Evolutionary conservation across 64 coral and sea anemone genomes (phyloP).

Genomic region (Pocillopora damicornis): DNA sequence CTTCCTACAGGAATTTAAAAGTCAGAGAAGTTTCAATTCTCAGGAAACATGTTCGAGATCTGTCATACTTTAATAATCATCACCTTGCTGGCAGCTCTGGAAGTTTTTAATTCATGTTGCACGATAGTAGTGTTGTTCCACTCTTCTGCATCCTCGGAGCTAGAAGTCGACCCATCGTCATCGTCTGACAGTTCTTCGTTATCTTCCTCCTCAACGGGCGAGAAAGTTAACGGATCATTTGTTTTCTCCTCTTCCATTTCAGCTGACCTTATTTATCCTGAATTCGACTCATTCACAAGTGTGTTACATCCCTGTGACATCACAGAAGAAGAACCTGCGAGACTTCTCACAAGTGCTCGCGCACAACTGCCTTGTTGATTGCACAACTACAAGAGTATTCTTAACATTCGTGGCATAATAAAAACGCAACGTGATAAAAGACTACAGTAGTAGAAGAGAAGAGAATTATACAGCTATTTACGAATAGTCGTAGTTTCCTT

Average conservation of each 20-base stretch:
- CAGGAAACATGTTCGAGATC: neutral
- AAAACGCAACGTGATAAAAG: too few relatives aligned
- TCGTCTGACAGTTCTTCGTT: neutral
- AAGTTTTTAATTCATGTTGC: slow-evolving; percentile 8
- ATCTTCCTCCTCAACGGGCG: neutral
- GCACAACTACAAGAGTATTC: neutral
- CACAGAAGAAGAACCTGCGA: slow-evolving; percentile 4
- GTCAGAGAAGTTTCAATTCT: neutral
- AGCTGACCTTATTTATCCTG: neutral
- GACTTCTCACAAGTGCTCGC: neutral
- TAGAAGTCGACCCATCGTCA: neutral
- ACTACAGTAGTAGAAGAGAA: too few relatives aligned
- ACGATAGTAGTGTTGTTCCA: neutral
- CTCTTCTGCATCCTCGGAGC: slow-evolving; percentile 18
- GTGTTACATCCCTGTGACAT: neutral
- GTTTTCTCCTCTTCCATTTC: slow-evolving; percentile 8
- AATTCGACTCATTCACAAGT: too few relatives aligned
- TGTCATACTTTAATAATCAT: neutral
- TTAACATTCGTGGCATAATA: too few relatives aligned
- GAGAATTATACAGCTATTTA: too few relatives aligned
- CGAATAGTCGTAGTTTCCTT: too few relatives aligned
- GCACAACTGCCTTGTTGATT: neutral
- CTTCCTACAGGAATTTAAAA: too few relatives aligned
- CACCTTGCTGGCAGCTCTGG: slow-evolving; percentile 8
- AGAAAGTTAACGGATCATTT: neutral